Evolutionary conservation across 2,113 vertebrate genomes (phyloP).

Genomic region (Peromyscus leucopus): DNA sequence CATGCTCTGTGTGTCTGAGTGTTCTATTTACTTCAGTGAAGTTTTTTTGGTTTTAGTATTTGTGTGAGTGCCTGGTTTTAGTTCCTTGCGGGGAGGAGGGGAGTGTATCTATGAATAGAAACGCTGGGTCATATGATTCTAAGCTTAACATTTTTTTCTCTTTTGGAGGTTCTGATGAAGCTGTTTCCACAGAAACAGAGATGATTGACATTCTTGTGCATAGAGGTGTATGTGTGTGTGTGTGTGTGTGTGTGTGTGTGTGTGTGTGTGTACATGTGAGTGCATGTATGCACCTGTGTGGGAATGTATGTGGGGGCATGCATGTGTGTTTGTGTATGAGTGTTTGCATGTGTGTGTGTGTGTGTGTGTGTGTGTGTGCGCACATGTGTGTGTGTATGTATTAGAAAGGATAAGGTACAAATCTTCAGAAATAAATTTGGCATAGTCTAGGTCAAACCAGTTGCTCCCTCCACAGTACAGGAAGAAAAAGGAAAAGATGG

Average conservation of each 20-base stretch:
- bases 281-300: not conserved
- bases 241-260: not conserved
- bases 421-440: slow-evolving; percentile 88
- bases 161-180: not conserved
- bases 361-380: not conserved
- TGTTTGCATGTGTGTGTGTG: not conserved
- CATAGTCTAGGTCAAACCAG: slow-evolving; percentile 83
- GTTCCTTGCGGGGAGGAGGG: not conserved
- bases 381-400: not conserved
- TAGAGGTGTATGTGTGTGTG: not conserved
- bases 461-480: not conserved
- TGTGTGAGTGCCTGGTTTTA: not conserved
- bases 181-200: slow-evolving; percentile 48
- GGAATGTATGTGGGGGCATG: not conserved
- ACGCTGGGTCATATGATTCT: not conserved
- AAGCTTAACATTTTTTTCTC: not conserved
- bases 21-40: not conserved
- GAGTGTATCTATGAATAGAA: not conserved
- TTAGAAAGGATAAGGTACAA: not conserved
- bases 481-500: not conserved
- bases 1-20: not conserved
- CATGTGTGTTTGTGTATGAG: not conserved
- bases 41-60: not conserved
- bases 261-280: not conserved
- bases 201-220: slow-evolving; percentile 7